Base-by-base conservation (phyloP, 2,888 invertebrate species). In the Nephrotoma guestfalica region DNA sequence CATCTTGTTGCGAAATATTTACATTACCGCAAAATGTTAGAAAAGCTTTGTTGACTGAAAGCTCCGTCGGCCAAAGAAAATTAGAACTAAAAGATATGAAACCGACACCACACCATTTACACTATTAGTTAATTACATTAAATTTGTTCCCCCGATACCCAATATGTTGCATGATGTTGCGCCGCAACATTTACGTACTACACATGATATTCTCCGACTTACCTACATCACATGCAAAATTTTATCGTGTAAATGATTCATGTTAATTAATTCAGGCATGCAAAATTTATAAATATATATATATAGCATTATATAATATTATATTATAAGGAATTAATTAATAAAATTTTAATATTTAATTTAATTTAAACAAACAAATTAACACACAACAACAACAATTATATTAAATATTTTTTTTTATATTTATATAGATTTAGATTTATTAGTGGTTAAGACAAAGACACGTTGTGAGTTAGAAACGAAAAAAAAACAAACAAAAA, bases 381-480 rank as follows among this genome's bases (percentile, higher is more conserved):
- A 71, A 71, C 71, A 71, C 71, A 71, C 71, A 71, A 71, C 71
- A 71, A 71, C 71, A 71, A 71, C 71, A 71, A 71, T 71, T 30
- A 30, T 71, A 71, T 71, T 71, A 71, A 71, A 71, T 71, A 71
- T 71, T 71, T 71, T 51, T 51, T 51, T 71, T 30, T 30, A 71
- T 15, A 84, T 15, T 84, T 84, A 47, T 47, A 47, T 47, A 47
- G n/a, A 47, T n/a, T 13, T n/a, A 83, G 30, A 83, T 83, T 41
- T 47, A 45, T 86, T 86, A 43, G 85, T 86, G 43, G 43, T 86
- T 83, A 86, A 86, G 86, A 86, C 86, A 86, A 45, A 83, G 86
- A 86, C 86, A 86, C 86, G 86, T 86, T 86, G 86, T 86, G 86
- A 83, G 83, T 83, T 15, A 83, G 13, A 86, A 71, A 57, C 41